phyloP scores from a whole-genome alignment of 64 coral and sea anemone genomes.

The Trachythela sp. region DNA sequence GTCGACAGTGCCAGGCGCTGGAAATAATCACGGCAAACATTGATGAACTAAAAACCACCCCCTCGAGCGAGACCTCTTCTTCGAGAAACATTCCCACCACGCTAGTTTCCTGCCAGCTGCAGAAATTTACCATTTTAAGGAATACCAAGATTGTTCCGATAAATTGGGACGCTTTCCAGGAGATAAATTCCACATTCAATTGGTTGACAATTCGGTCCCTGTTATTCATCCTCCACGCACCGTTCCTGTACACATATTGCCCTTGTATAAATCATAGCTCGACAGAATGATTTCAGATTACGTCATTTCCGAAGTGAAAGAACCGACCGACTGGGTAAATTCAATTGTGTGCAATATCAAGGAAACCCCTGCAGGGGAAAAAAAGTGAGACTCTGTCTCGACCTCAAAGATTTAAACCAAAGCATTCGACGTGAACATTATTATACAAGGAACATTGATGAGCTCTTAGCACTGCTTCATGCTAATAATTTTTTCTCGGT shows the following conservation, averaged over 20 bases:
- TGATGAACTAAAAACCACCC: too few species aligned
- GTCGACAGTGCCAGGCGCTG: too few species aligned
- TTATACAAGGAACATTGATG: constrained; percentile 40
- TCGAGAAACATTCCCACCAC: too few species aligned
- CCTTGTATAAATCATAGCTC: constrained; percentile 43
- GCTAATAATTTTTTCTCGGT: constrained; percentile 47
- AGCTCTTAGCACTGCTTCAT: constrained; percentile 33
- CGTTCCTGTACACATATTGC: constrained; percentile 50
- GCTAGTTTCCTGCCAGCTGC: constrained; percentile 38
- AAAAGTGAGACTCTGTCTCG: constrained; percentile 47
- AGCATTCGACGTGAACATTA: constrained; percentile 33
- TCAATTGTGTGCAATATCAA: constrained; percentile 45
- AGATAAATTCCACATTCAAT: constrained; percentile 48
- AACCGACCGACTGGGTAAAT: constrained; percentile 63
- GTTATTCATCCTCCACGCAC: constrained; percentile 49
- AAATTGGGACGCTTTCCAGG: not conserved
- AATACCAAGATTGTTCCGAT: not conserved
- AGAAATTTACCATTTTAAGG: not conserved
- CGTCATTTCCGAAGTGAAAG: constrained; percentile 44
- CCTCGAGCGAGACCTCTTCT: too few species aligned
- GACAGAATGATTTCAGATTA: too few species aligned
- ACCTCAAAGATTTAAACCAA: constrained; percentile 51
- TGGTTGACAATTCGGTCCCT: constrained; percentile 40
- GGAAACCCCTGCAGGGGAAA: constrained; percentile 34
- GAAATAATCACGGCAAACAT: too few species aligned